Conservation (phyloP, 2,797 vertebrate species). For the Chaetophractus vellerosus region DNA sequence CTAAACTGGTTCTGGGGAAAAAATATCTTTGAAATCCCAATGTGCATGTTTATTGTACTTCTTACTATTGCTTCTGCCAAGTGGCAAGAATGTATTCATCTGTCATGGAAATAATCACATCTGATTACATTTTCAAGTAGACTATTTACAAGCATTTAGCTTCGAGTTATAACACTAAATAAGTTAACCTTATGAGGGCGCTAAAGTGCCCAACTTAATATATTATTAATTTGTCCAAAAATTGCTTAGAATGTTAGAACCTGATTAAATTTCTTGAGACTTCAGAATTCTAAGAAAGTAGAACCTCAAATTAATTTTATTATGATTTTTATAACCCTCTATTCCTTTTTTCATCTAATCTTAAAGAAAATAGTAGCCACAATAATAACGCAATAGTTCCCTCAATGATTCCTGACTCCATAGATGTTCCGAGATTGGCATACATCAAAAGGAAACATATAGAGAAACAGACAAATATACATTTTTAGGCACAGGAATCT, state of each 20-base stretch:
- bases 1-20: not conserved
- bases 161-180: constrained; percentile 48
- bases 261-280: not conserved
- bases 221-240: constrained; percentile 11
- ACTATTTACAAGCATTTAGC: constrained; percentile 32
- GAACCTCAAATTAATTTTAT: not conserved
- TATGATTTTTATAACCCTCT: not conserved
- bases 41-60: not conserved
- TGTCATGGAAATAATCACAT: not conserved
- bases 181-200: not conserved
- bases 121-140: not conserved
- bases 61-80: not conserved
- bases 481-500: not conserved
- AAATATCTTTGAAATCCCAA: not conserved
- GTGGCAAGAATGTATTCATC: not conserved
- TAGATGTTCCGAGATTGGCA: not conserved
- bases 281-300: constrained; percentile 24
- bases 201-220: not conserved
- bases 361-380: not conserved
- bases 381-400: not conserved
- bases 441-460: not conserved
- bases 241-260: constrained; percentile 42
- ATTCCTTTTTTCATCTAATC: not conserved
- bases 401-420: not conserved
- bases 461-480: not conserved